Percentiles rank a stretch among this genome's conserved stretches.
Evolutionary conservation across 2,797 vertebrate species (phyloP).

Genomic region (Aldrovandia affinis): DNA sequence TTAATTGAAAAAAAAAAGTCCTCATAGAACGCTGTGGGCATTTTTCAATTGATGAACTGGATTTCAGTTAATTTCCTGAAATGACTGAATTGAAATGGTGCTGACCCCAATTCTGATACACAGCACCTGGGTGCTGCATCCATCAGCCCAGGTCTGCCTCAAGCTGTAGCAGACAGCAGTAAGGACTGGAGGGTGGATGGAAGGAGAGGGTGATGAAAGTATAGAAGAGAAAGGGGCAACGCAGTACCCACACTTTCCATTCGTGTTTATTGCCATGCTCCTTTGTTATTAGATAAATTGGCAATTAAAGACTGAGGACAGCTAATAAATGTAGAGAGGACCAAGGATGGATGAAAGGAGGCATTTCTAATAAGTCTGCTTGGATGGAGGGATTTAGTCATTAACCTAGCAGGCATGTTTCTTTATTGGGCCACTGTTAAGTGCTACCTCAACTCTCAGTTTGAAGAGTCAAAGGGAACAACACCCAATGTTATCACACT

Average conservation of each 20-base stretch:
- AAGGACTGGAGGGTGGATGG: conserved; percentile 48
- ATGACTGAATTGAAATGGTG: no score
- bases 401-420: conserved; percentile 66
- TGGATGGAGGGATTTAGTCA: conserved; percentile 64
- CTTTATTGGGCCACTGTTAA: conserved; percentile 75
- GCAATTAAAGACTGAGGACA: conserved; percentile 73
- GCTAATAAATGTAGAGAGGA: conserved; percentile 77
- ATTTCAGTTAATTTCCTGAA: no score
- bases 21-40: no score
- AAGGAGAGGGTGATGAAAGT: conserved; percentile 44
- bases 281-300: conserved; percentile 77
- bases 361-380: conserved; percentile 79
- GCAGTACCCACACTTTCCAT: conserved; percentile 69
- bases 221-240: conserved; percentile 57
- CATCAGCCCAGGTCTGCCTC: no score
- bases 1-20: no score
- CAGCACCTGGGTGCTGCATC: no score
- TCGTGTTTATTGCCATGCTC: conserved; percentile 70
- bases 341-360: conserved; percentile 67
- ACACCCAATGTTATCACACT: background rate
- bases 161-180: background rate
- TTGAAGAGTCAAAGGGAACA: conserved; percentile 46
- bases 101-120: no score
- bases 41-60: no score
- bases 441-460: conserved; percentile 40